phyloP scores from a whole-genome alignment of 2,888 invertebrate genomes.

The Drosophila subquinaria region DNA sequence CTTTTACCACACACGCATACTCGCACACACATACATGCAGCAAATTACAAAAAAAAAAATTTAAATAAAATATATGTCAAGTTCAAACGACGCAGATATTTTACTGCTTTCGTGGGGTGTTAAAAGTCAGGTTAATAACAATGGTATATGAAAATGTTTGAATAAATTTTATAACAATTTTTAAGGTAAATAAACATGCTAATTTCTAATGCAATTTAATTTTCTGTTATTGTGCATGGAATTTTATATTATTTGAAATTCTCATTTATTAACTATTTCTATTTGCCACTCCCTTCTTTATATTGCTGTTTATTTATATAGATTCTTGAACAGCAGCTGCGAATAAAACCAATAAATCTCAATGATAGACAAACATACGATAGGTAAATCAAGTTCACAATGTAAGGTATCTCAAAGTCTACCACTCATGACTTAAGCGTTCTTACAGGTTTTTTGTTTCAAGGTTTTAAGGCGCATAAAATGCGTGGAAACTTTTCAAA shows the following conservation, averaged over 20 bases:
- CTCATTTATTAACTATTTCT: conserved; percentile 5
- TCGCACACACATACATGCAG: conserved; percentile 7
- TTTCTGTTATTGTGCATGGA: conserved; percentile 13
- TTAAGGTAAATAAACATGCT: conserved; percentile 49
- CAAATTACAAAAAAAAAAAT: conserved; percentile 14
- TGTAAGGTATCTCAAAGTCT: conserved; percentile 3
- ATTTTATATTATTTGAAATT: conserved; percentile 15
- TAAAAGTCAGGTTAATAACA: conserved; percentile 60
- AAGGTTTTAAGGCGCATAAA: conserved; percentile 2
- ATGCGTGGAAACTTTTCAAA: conserved; percentile 33
- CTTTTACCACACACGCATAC: conserved; percentile 61
- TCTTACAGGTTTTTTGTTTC: conserved; percentile 7
- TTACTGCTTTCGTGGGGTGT: conserved; percentile 53
- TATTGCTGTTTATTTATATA: background rate
- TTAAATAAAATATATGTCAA: conserved; percentile 66
- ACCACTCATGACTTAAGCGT: background rate
- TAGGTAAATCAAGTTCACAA: background rate
- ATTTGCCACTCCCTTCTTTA: background rate
- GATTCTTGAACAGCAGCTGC: background rate
- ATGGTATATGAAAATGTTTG: conserved; percentile 6
- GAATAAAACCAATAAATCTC: background rate
- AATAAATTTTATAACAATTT: background rate
- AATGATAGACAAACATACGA: background rate
- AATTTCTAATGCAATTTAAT: conserved; percentile 62
- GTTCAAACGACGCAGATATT: conserved; percentile 62